Conservation (phyloP, 2,113 vertebrate species). For the Suncus etruscus region DNA sequence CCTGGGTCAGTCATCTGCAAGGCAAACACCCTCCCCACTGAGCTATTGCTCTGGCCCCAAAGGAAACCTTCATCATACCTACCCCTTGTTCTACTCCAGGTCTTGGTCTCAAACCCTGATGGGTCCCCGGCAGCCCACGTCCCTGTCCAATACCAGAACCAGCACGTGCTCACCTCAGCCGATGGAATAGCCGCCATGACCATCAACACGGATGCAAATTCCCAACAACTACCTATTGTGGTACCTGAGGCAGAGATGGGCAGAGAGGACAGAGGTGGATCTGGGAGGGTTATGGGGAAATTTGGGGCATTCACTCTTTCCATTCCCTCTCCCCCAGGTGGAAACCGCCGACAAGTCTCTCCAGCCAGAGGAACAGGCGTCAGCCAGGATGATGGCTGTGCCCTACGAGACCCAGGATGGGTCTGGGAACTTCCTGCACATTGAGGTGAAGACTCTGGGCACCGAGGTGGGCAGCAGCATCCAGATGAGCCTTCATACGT, state of each 20-base stretch:
- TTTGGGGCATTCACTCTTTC: not conserved
- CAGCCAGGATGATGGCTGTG: conserved; percentile 77
- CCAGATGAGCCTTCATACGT: conserved; percentile 79
- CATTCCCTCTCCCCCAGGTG: conserved; percentile 79
- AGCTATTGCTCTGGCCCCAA: too few relatives aligned
- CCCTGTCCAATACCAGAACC: conserved; percentile 61
- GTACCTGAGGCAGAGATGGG: conserved; percentile 74
- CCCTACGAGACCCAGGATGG: conserved; percentile 78
- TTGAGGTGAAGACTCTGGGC: conserved; percentile 75
- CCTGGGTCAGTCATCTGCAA: too few relatives aligned
- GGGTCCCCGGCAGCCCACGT: conserved; percentile 84
- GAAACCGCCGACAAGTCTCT: conserved; percentile 49
- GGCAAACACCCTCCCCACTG: too few relatives aligned
- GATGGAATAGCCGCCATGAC: conserved; percentile 84
- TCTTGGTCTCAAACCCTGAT: conserved; percentile 88
- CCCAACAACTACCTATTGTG: not conserved
- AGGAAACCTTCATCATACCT: not conserved
- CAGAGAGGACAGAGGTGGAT: not conserved
- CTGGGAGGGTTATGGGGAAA: rapidly evolving
- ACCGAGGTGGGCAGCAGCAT: conserved; percentile 74
- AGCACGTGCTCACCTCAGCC: conserved; percentile 7
- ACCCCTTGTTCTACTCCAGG: conserved; percentile 72
- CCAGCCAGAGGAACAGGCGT: conserved; percentile 74
- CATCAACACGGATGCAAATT: conserved; percentile 79
- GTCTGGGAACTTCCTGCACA: conserved; percentile 86